These are phyloP conservation scores for Cecropterus lyciades DNA, from an alignment of 1,140 invertebrate species.

Conservation along the genomic window DNA sequence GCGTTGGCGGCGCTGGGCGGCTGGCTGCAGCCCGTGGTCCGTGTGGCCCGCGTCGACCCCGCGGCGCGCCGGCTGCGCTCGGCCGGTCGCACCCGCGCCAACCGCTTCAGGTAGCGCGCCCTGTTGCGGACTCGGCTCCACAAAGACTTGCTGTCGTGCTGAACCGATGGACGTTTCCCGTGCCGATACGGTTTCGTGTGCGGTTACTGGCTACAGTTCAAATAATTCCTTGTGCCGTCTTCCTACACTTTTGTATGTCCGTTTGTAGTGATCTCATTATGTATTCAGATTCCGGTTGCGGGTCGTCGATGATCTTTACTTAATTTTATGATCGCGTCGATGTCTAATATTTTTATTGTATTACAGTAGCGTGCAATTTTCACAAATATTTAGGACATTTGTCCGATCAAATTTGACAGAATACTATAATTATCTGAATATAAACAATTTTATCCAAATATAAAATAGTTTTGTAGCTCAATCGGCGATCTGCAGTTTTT, in stretches of 20 bases:
- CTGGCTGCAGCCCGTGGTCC: conserved; percentile 76
- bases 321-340: not conserved
- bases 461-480: not conserved
- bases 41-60: conserved; percentile 76
- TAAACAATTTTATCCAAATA: not conserved
- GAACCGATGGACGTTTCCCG: too few relatives aligned
- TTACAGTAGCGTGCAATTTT: not conserved
- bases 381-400: too few relatives aligned
- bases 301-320: conserved; percentile 10
- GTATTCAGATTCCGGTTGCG: conserved; percentile 18
- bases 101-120: conserved; percentile 59
- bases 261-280: conserved; percentile 32
- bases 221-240: conserved; percentile 35
- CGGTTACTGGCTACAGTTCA: conserved; percentile 28
- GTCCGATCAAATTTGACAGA: too few relatives aligned
- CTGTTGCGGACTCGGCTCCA: not conserved
- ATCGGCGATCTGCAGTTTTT: conserved; percentile 11
- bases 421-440: not conserved
- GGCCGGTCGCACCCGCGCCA: conserved; percentile 48
- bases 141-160: too few relatives aligned
- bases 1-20: conserved; percentile 51
- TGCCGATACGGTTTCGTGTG: not conserved
- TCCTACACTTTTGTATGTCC: conserved; percentile 20
- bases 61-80: conserved; percentile 62
- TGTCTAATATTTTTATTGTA: not conserved